A percentile compares a stretch with the other conserved stretches of the same genome.
phyloP scores from a whole-genome alignment of 2,113 vertebrate genomes.

The Protobothrops flavoviridis region DNA sequence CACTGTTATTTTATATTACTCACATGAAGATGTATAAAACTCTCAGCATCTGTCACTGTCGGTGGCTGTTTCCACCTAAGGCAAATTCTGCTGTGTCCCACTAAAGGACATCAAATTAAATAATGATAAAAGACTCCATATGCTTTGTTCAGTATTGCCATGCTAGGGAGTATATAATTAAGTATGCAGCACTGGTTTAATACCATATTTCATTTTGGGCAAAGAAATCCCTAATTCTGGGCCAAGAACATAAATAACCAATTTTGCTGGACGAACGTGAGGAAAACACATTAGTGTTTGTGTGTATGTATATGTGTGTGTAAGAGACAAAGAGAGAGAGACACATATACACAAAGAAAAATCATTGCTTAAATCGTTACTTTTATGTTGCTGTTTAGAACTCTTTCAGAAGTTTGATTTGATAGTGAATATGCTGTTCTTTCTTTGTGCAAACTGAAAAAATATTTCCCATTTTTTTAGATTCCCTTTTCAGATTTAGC shows the following conservation, averaged over 20 bases:
- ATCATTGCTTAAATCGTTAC: not conserved
- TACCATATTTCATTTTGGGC: not conserved
- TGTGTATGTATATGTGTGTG: not conserved
- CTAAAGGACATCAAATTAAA: not conserved
- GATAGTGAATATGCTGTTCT: not conserved
- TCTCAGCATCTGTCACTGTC: not conserved
- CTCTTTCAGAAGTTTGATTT: not conserved
- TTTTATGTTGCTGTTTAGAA: not conserved
- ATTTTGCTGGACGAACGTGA: not conserved
- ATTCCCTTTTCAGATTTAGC: not conserved
- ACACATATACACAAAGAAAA: not conserved
- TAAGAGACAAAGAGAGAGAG: not conserved
- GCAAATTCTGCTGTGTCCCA: not conserved
- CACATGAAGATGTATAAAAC: slow-evolving; percentile 15
- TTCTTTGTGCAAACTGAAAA: not conserved
- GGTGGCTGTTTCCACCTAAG: not conserved
- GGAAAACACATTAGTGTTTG: not conserved
- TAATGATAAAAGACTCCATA: not conserved
- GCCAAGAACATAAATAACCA: not conserved
- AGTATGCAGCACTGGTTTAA: not conserved
- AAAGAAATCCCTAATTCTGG: not conserved
- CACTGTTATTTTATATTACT: slow-evolving; percentile 40
- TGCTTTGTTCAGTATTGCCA: not conserved
- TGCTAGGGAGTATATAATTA: not conserved
- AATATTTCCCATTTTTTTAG: not conserved